A percentile compares a stretch with the other conserved stretches of the same genome.
These are phyloP conservation scores for Cisticola juncidis DNA, from an alignment of 2,113 vertebrate genomes.

Conservation along the genomic window DNA sequence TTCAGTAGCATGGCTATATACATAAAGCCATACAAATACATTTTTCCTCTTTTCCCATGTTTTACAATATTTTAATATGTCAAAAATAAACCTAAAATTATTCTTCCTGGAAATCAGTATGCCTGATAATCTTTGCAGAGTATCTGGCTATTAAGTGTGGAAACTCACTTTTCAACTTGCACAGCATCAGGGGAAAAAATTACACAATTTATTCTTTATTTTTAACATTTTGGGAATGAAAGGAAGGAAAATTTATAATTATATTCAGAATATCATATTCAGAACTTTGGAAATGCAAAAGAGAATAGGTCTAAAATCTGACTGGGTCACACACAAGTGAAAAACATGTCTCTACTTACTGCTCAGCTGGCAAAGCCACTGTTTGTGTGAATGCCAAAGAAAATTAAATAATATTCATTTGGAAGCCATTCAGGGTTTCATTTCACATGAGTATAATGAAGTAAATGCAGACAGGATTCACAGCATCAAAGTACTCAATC, in stretches of 20 bases:
- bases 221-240: neutral
- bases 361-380: slow-evolving; percentile 12
- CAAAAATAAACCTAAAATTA: neutral
- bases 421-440: slow-evolving; percentile 1
- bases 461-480: slow-evolving; percentile 18
- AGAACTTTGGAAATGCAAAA: neutral
- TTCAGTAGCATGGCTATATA: neutral
- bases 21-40: neutral
- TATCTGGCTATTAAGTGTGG: neutral
- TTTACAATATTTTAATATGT: neutral
- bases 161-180: neutral
- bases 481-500: neutral
- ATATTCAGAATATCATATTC: neutral
- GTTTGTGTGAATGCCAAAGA: slow-evolving; percentile 9
- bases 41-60: neutral
- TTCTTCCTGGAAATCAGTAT: neutral
- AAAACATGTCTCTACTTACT: neutral
- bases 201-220: neutral
- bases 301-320: neutral
- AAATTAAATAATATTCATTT: slow-evolving; percentile 51
- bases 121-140: neutral
- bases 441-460: slow-evolving; percentile 48
- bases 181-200: neutral
- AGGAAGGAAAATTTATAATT: neutral
- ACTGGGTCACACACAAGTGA: neutral